Conservation (phyloP, 1,140 invertebrate species). For the Frieseomelitta varia region DNA sequence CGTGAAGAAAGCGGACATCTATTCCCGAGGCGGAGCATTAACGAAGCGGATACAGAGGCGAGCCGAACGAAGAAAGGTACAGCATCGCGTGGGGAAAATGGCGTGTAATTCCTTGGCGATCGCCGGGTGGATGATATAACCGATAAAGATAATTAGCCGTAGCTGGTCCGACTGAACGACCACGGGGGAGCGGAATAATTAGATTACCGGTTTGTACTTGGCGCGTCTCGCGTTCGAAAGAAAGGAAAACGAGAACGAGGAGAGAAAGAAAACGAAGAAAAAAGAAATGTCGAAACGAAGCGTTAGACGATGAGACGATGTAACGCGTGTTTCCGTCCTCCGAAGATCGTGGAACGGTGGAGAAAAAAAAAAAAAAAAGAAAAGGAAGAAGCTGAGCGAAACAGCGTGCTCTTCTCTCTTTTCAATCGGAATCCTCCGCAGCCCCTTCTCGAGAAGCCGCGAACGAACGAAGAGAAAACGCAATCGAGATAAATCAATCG, state of each 20-base stretch:
- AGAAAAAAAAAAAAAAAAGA: conserved; percentile 13
- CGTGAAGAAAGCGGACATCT: not conserved
- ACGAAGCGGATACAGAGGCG: not conserved
- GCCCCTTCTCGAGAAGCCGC: not conserved
- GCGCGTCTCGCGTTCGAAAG: conserved; percentile 7
- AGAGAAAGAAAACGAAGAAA: not conserved
- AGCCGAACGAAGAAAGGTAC: too few relatives aligned
- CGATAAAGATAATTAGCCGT: conserved; percentile 34
- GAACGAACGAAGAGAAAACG: conserved; percentile 23
- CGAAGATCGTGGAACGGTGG: not conserved
- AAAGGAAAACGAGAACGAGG: too few relatives aligned
- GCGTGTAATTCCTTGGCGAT: not conserved
- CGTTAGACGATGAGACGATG: too few relatives aligned
- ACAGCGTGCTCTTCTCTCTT: too few relatives aligned
- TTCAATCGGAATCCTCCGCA: not conserved
- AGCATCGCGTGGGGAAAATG: not conserved
- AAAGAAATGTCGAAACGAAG: not conserved
- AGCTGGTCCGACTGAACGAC: not conserved
- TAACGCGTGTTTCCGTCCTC: not conserved
- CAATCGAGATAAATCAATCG: conserved; percentile 52
- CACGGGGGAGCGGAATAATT: conserved; percentile 27
- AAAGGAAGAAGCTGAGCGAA: conserved; percentile 26
- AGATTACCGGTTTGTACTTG: conserved; percentile 41
- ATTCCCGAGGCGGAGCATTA: not conserved
- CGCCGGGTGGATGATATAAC: not conserved